phyloP scores from a whole-genome alignment of 1,140 invertebrate genomes.

The Lasioglossum albipes region DNA sequence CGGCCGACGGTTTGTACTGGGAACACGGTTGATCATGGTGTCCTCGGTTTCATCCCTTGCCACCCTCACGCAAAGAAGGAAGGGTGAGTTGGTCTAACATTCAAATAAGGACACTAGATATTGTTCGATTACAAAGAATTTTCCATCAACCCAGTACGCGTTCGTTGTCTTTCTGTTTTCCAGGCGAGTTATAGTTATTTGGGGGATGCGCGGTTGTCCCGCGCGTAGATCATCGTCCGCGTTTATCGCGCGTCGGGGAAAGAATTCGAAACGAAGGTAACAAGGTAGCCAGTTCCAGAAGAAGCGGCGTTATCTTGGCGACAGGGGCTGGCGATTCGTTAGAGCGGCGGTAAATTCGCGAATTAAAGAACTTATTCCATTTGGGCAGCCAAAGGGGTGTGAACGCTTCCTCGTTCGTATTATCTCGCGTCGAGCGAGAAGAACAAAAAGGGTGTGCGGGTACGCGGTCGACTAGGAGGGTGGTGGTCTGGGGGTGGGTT shows the following conservation, averaged over 20 bases:
- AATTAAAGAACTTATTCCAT: constrained; percentile 82
- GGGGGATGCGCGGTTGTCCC: no score
- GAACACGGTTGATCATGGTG: no score
- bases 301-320: constrained; percentile 64
- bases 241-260: not conserved
- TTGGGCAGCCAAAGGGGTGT: constrained; percentile 80
- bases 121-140: no score
- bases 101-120: no score
- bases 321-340: constrained; percentile 63
- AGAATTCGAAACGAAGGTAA: constrained; percentile 25
- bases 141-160: no score
- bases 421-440: constrained; percentile 72
- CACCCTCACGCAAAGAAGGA: no score
- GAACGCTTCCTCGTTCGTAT: constrained; percentile 79
- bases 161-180: not conserved
- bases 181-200: not conserved
- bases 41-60: no score
- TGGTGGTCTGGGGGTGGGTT: no score
- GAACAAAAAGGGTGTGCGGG: constrained; percentile 66
- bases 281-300: not conserved
- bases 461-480: not conserved
- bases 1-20: no score
- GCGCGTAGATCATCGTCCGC: not conserved
- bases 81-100: no score
- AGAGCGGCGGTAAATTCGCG: constrained; percentile 76